Evolutionary conservation across 2,113 vertebrate species (phyloP).

Genomic region (Tachuris rubrigastra): DNA sequence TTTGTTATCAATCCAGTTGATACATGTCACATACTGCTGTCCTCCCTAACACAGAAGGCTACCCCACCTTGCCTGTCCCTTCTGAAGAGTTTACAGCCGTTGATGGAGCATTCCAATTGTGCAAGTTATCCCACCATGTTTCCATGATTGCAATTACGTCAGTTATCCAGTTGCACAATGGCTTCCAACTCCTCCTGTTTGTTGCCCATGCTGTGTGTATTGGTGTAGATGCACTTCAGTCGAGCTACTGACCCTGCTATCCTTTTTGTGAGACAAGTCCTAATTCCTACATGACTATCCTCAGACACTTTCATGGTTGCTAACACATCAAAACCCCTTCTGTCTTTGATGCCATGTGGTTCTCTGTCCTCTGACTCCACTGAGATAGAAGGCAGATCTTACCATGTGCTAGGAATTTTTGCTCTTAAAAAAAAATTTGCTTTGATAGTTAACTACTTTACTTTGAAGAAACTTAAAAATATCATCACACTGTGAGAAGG

Average conservation of each 20-base stretch:
- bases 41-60: background rate
- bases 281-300: background rate
- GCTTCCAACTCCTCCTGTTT: background rate
- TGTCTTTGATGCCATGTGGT: background rate
- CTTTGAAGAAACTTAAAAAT: background rate
- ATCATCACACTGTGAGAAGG: background rate
- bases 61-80: background rate
- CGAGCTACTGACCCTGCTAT: background rate
- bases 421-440: background rate
- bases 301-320: background rate
- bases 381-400: background rate
- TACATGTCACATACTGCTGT: background rate
- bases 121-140: background rate
- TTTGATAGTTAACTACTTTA: background rate
- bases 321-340: background rate
- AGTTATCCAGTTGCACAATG: background rate
- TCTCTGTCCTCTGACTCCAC: background rate
- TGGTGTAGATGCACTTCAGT: background rate
- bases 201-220: background rate
- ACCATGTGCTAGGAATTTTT: background rate
- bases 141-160: background rate
- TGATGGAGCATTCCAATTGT: background rate
- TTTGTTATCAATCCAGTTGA: background rate
- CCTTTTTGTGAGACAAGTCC: background rate
- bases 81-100: background rate